Evolutionary conservation across 1,140 invertebrate genomes (phyloP).

Genomic region (Drosophila gunungcola): DNA sequence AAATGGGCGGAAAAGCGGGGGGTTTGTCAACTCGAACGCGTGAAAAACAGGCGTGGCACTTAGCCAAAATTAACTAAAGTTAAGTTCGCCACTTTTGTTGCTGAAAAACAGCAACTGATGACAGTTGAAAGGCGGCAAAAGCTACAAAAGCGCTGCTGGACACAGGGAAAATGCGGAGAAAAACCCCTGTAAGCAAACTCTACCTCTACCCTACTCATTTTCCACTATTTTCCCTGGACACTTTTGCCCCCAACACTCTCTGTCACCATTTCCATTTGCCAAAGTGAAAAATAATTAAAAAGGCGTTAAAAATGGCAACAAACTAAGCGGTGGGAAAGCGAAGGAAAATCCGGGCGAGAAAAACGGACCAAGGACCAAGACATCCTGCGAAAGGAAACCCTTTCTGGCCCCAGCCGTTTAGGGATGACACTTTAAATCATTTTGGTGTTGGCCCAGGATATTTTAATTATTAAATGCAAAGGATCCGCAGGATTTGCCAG

Average conservation of each 20-base stretch:
- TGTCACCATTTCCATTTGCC: conserved; percentile 52
- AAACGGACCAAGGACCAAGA: conserved; percentile 18
- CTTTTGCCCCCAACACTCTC: not conserved
- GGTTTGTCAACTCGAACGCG: conserved; percentile 8
- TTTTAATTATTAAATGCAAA: conserved; percentile 84
- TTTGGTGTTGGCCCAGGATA: conserved; percentile 67
- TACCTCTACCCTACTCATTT: not conserved
- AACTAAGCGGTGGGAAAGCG: conserved; percentile 44
- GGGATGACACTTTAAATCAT: conserved; percentile 82
- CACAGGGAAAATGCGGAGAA: conserved; percentile 6
- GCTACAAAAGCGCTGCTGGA: conserved; percentile 21
- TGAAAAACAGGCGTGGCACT: conserved; percentile 39
- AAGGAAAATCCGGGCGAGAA: not conserved
- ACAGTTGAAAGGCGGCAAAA: conserved; percentile 43
- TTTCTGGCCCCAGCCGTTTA: conserved; percentile 26
- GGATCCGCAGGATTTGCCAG: conserved; percentile 30
- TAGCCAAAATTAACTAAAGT: conserved; percentile 57
- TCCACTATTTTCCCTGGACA: not conserved
- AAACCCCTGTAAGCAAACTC: conserved; percentile 22
- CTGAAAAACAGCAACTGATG: conserved; percentile 56
- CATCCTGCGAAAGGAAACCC: conserved; percentile 6
- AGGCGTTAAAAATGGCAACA: conserved; percentile 60
- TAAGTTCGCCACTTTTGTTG: conserved; percentile 32
- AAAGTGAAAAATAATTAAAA: conserved; percentile 75
- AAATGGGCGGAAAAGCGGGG: conserved; percentile 1